Conservation (phyloP, 1,140 invertebrate species). For the Drosophila mauritiana region DNA sequence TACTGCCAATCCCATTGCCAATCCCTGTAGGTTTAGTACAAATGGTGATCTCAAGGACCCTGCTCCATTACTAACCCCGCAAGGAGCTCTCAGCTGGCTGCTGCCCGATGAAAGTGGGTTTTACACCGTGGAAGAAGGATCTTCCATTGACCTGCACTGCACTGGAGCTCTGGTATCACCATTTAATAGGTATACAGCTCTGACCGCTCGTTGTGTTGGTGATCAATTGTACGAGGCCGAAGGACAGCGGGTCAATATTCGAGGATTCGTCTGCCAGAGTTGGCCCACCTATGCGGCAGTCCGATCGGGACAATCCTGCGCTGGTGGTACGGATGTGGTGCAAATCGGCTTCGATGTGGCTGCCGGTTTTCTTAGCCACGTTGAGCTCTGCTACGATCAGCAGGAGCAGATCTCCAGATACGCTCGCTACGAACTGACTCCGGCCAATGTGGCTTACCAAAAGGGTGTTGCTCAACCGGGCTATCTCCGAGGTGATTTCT, state of each 20-base stretch:
- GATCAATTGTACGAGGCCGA: constrained; percentile 56
- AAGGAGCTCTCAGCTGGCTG: constrained; percentile 59
- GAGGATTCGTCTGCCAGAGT: constrained; percentile 61
- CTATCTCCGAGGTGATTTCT: constrained; percentile 65
- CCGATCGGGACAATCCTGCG: constrained; percentile 53
- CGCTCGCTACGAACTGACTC: constrained; percentile 56
- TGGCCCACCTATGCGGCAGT: constrained; percentile 66
- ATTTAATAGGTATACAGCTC: constrained; percentile 54
- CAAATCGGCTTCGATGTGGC: constrained; percentile 71
- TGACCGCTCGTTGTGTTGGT: constrained; percentile 56
- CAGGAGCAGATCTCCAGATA: constrained; percentile 58
- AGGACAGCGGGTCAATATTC: constrained; percentile 26
- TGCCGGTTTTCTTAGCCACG: constrained; percentile 54
- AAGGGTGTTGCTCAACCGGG: constrained; percentile 64
- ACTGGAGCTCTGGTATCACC: constrained; percentile 52
- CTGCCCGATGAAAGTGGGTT: constrained; percentile 44
- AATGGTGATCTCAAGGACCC: constrained; percentile 70
- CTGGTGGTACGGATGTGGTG: constrained; percentile 55
- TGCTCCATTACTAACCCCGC: constrained; percentile 61
- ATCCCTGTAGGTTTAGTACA: constrained; percentile 58
- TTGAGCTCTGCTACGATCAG: constrained; percentile 68
- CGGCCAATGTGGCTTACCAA: constrained; percentile 66
- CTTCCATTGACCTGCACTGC: constrained; percentile 64
- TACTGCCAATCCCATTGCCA: constrained; percentile 23
- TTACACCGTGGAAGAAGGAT: constrained; percentile 49